Evolutionary conservation across 2,797 vertebrate genomes (phyloP).

Genomic region (Sebastes hubbsi): DNA sequence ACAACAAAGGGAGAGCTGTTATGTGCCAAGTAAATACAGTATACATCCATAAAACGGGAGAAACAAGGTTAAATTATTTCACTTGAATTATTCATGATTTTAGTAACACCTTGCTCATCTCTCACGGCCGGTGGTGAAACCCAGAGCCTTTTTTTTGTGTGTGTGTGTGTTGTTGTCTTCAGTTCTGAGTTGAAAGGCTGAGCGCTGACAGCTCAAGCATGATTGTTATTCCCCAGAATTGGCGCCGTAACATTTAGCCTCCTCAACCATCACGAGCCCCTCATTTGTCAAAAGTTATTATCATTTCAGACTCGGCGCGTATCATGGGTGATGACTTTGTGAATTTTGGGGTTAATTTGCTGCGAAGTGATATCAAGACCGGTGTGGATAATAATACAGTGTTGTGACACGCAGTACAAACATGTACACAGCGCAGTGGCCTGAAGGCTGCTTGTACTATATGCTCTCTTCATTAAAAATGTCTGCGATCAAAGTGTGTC

Average conservation of each 20-base stretch:
- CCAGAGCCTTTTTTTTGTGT: background rate
- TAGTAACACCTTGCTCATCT: slow-evolving; percentile 46
- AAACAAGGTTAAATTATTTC: slow-evolving; percentile 38
- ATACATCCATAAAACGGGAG: slow-evolving; percentile 17
- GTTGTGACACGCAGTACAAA: slow-evolving; percentile 23
- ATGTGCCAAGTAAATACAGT: slow-evolving; percentile 53
- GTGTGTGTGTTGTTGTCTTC: slow-evolving; percentile 11
- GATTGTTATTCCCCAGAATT: slow-evolving; percentile 50
- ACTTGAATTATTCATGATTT: slow-evolving; percentile 64
- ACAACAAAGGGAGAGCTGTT: slow-evolving; percentile 70
- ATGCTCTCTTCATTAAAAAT: slow-evolving; percentile 47
- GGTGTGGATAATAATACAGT: background rate
- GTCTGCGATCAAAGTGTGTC: slow-evolving; percentile 54
- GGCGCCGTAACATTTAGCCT: slow-evolving; percentile 12
- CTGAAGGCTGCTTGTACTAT: slow-evolving; percentile 11
- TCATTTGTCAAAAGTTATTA: slow-evolving; percentile 41
- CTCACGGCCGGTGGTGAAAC: slow-evolving; percentile 39
- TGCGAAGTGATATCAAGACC: background rate
- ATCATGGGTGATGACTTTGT: background rate
- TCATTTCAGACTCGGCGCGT: background rate
- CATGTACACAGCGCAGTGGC: background rate
- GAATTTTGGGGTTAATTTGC: slow-evolving; percentile 30
- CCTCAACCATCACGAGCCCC: background rate
- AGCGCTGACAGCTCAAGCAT: slow-evolving; percentile 30
- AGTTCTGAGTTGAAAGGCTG: slow-evolving; percentile 41